Evolutionary conservation across 1,140 invertebrate species (phyloP).

Genomic region (Adelges cooleyi): DNA sequence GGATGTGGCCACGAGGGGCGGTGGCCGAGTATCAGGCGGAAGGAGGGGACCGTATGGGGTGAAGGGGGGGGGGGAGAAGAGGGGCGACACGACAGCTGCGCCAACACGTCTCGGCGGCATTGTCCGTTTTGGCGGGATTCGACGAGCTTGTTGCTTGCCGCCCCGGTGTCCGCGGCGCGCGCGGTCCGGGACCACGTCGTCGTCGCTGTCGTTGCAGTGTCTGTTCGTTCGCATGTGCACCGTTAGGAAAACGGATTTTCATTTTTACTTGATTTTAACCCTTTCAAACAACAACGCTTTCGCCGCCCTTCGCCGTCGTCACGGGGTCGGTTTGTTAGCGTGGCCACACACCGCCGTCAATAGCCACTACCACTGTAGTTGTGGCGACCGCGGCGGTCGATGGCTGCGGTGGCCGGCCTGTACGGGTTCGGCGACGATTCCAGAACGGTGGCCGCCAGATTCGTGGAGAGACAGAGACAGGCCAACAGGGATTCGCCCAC

Average conservation of each 20-base stretch:
- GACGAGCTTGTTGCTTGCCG: conserved; percentile 21
- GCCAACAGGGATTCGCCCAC: conserved; percentile 31
- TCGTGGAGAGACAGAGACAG: conserved; percentile 32
- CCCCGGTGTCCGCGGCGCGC: too few relatives aligned
- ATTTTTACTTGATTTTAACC: too few relatives aligned
- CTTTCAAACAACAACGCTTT: too few relatives aligned
- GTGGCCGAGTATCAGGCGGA: background rate
- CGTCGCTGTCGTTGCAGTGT: background rate
- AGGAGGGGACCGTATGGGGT: too few relatives aligned
- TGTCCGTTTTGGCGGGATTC: conserved; percentile 26
- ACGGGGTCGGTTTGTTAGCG: too few relatives aligned
- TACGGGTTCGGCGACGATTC: conserved; percentile 41
- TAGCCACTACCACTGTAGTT: background rate
- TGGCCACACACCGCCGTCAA: too few relatives aligned
- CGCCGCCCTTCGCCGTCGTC: background rate
- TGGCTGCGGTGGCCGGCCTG: conserved; percentile 41
- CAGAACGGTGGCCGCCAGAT: conserved; percentile 33
- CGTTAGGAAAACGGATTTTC: too few relatives aligned
- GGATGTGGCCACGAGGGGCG: background rate
- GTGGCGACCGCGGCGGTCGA: conserved; percentile 30
- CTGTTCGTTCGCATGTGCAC: too few relatives aligned
- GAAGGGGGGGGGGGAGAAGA: background rate
- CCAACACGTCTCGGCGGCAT: conserved; percentile 17
- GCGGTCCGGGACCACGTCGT: too few relatives aligned
- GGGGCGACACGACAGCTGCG: conserved; percentile 5